These are phyloP conservation scores for Horisme vitalbata DNA, from an alignment of 2,888 invertebrate genomes.

Conservation along the genomic window DNA sequence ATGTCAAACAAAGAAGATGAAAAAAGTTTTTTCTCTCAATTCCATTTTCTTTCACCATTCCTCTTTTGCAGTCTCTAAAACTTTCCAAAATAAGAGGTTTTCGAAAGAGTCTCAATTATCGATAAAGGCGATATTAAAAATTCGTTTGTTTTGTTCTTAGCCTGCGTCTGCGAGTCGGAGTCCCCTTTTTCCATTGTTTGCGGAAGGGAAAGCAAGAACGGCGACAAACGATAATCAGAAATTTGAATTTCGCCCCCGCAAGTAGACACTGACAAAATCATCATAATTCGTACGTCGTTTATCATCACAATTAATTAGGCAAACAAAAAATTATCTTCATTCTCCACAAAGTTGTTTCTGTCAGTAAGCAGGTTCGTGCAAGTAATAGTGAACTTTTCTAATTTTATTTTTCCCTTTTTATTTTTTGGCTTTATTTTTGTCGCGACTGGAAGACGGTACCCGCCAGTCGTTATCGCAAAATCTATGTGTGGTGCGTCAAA, in stretches of 20 bases:
- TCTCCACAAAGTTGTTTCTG: slow-evolving; percentile 54
- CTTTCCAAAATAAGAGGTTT: slow-evolving; percentile 82
- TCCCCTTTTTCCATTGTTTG: slow-evolving; percentile 79
- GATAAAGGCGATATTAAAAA: slow-evolving; percentile 83
- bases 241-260: slow-evolving; percentile 77
- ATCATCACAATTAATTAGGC: slow-evolving; percentile 74
- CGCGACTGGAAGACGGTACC: slow-evolving; percentile 26
- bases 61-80: slow-evolving; percentile 80
- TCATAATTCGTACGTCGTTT: slow-evolving; percentile 75
- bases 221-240: slow-evolving; percentile 76
- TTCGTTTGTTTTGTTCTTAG: slow-evolving; percentile 82
- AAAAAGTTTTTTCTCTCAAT: slow-evolving; percentile 80
- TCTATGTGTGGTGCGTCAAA: slow-evolving; percentile 59
- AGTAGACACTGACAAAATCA: slow-evolving; percentile 68
- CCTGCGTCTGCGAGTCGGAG: slow-evolving; percentile 70
- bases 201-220: slow-evolving; percentile 70
- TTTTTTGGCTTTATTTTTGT: slow-evolving; percentile 36
- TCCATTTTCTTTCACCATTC: slow-evolving; percentile 78
- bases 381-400: slow-evolving; percentile 49
- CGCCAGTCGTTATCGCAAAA: slow-evolving; percentile 48
- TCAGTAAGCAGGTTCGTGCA: slow-evolving; percentile 50
- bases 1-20: slow-evolving; percentile 83
- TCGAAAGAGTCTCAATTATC: slow-evolving; percentile 81
- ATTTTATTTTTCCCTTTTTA: slow-evolving; percentile 31
- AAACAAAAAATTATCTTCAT: slow-evolving; percentile 64